A percentile compares a stretch with the other conserved stretches of the same genome.
Evolutionary conservation across 1,140 invertebrate species (phyloP).

Genomic region (Plectrocnemia conspersa): DNA sequence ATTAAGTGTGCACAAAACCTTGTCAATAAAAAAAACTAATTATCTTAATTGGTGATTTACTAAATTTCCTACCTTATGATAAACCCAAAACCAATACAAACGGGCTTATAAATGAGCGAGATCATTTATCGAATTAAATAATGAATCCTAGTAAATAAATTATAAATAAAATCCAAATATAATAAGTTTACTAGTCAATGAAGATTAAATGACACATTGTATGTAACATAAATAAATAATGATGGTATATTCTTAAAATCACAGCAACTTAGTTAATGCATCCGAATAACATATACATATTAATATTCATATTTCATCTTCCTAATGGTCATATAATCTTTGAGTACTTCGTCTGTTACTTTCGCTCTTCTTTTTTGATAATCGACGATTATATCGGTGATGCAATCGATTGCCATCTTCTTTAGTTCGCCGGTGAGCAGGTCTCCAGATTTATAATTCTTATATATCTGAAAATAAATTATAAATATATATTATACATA

Average conservation of each 20-base stretch:
- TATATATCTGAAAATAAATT: constrained; percentile 45
- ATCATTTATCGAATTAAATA: too few relatives aligned
- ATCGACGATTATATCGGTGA: constrained; percentile 67
- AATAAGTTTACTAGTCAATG: too few relatives aligned
- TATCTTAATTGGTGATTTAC: too few relatives aligned
- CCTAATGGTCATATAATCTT: constrained; percentile 79
- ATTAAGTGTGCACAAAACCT: too few relatives aligned
- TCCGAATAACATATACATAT: constrained; percentile 15
- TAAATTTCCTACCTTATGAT: too few relatives aligned
- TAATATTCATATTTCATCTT: constrained; percentile 61
- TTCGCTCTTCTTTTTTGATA: constrained; percentile 78
- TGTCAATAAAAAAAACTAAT: too few relatives aligned
- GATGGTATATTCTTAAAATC: background rate
- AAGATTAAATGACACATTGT: background rate
- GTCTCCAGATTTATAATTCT: constrained; percentile 85
- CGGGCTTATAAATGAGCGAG: too few relatives aligned
- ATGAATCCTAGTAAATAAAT: too few relatives aligned
- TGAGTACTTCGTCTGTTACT: constrained; percentile 82
- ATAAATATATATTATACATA: constrained; percentile 2
- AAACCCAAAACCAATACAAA: too few relatives aligned
- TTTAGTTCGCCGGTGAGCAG: constrained; percentile 94
- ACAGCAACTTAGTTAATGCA: background rate
- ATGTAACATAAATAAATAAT: constrained; percentile 1
- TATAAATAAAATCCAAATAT: too few relatives aligned
- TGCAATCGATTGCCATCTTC: constrained; percentile 74